Conservation (phyloP, 1,140 invertebrate species). For the Mycetomoellerius zeteki region DNA sequence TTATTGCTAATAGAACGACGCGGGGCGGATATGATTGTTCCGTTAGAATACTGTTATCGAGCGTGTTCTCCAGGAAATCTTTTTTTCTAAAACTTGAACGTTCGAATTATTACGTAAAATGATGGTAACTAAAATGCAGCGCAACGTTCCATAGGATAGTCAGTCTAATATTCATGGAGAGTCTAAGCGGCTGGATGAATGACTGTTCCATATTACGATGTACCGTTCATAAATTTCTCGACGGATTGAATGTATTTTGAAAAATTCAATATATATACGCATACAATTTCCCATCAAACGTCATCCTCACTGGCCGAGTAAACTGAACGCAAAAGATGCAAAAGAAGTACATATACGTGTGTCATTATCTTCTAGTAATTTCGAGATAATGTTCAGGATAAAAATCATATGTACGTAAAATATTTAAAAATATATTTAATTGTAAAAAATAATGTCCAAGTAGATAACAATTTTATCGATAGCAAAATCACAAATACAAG, state of each 20-base stretch:
- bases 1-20: slow-evolving; percentile 28
- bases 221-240: slow-evolving; percentile 57
- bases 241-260: background rate
- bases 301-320: background rate
- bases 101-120: slow-evolving; percentile 67
- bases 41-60: slow-evolving; percentile 50
- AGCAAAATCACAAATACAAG: background rate
- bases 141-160: slow-evolving; percentile 48
- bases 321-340: background rate
- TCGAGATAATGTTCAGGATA: background rate
- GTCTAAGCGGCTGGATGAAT: slow-evolving; percentile 61
- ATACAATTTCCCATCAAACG: background rate
- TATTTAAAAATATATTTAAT: background rate
- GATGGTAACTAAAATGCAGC: slow-evolving; percentile 43
- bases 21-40: background rate
- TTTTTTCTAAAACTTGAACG: slow-evolving; percentile 50
- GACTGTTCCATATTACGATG: slow-evolving; percentile 51
- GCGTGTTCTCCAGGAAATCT: slow-evolving; percentile 44
- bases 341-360: background rate
- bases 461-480: background rate
- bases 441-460: background rate
- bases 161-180: slow-evolving; percentile 56
- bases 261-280: background rate
- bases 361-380: background rate
- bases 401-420: background rate